Evolutionary conservation across 2,888 invertebrate genomes (phyloP), one percentile per base, ranked within the genome.

Genomic region (Acronicta leporina): DNA sequence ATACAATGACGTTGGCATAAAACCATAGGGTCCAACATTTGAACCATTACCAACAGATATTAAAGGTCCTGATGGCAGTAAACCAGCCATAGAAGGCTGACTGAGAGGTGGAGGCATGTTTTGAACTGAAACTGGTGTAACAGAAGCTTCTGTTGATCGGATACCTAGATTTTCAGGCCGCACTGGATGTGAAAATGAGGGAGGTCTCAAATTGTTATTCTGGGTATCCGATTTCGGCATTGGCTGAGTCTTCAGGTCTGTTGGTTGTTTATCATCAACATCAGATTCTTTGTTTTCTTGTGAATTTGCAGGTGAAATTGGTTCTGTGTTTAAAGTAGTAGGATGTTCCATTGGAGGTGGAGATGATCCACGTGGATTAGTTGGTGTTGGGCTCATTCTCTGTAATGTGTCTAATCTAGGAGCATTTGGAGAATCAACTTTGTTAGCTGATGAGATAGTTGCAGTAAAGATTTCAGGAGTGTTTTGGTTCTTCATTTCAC

Each of bases 1-100:
- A 82, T 92, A 94, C 51, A 94, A 77, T 57, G 93, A 75, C 53
- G 93, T 80, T 38, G 96, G 95, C 92, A 96, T 95, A 73, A 96
- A 96, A 13, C 96, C 95, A 83, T 96, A 96, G 53, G 96, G 95
- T 9, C 95, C 94, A 75, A 95, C 94, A 79, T 95, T 94, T 49
- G 95, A 85, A 54, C 92, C 92, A 80, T 94, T 95, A 54, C 96
- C 96, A 7, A 96, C 95, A 41, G 96, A 95, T 75, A 96, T 95
- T 68, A 96, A 83, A 75, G 96, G 95, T 42, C 95, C 95, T 51
- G 95, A 95, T 60, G 95, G 95, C 86, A 96, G 87, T 42, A 96
- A 84, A 27, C 95, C 95, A 43, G 95, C 92, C 53, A 96, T 87
- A 13, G 96, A 95, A 25, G 95, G 93, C 80, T 96, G 96, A 41